Evolutionary conservation across 2,888 invertebrate species (phyloP).

Genomic region (Lycophotia porphyrea): DNA sequence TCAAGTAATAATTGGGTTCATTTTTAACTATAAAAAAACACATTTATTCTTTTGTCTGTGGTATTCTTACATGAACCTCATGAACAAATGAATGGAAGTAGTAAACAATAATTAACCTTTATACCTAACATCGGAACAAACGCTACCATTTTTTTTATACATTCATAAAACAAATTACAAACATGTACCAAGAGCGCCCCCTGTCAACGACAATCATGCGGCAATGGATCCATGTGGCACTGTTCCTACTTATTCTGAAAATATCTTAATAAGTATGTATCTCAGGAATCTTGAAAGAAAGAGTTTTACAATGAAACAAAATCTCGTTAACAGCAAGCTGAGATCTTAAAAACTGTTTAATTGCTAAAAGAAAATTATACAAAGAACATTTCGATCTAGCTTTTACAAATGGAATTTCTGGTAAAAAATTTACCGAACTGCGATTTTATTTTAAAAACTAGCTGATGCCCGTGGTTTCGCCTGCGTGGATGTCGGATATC

Average conservation of each 20-base stretch:
- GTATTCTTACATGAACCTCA: background rate
- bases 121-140: background rate
- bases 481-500: no score
- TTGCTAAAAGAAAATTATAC: background rate
- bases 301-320: background rate
- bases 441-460: background rate
- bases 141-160: background rate
- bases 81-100: background rate
- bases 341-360: constrained; percentile 13
- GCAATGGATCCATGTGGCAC: background rate
- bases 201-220: background rate
- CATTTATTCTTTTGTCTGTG: background rate
- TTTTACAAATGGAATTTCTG: background rate
- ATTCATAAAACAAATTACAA: background rate
- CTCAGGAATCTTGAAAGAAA: background rate
- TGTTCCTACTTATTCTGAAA: background rate
- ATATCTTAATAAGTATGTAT: background rate
- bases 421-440: background rate
- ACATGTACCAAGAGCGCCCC: background rate
- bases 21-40: background rate
- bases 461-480: no score
- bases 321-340: background rate
- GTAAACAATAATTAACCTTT: background rate
- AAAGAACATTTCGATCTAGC: constrained; percentile 8
- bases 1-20: background rate